Percentiles rank a stretch among this genome's conserved stretches.
Evolutionary conservation across 2,113 vertebrate genomes (phyloP).

Genomic region (Ramphastos sulfuratus): DNA sequence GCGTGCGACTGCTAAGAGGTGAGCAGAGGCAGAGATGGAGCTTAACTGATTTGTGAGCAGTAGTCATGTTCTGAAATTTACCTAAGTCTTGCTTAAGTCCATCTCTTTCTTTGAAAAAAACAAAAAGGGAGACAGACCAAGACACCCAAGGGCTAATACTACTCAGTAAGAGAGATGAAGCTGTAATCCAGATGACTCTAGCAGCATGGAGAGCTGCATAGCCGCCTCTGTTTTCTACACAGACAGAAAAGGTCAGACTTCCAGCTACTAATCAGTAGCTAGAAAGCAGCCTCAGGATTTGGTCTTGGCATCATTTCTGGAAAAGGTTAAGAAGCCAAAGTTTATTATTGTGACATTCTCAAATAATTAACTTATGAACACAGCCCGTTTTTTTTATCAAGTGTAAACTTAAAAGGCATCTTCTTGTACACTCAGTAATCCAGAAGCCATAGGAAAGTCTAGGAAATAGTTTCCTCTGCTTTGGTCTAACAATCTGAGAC

Average conservation of each 20-base stretch:
- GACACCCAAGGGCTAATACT: neutral
- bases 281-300: conserved; percentile 59
- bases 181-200: conserved; percentile 36
- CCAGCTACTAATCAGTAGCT: conserved; percentile 56
- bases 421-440: neutral
- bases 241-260: conserved; percentile 61
- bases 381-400: conserved; percentile 27
- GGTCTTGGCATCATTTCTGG: conserved; percentile 47
- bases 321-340: conserved; percentile 64
- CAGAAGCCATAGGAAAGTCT: neutral
- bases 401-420: conserved; percentile 35
- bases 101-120: neutral
- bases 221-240: neutral
- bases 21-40: neutral
- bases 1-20: neutral
- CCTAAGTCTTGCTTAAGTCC: neutral
- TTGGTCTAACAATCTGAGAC: neutral
- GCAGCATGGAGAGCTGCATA: conserved; percentile 7
- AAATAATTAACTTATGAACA: conserved; percentile 42
- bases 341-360: conserved; percentile 62
- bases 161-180: conserved; percentile 20
- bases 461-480: neutral
- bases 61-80: neutral
- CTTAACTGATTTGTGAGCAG: neutral
- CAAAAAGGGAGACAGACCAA: neutral